Evolutionary conservation across 1,140 invertebrate genomes (phyloP).

Genomic region (Gonioctena quinquepunctata): DNA sequence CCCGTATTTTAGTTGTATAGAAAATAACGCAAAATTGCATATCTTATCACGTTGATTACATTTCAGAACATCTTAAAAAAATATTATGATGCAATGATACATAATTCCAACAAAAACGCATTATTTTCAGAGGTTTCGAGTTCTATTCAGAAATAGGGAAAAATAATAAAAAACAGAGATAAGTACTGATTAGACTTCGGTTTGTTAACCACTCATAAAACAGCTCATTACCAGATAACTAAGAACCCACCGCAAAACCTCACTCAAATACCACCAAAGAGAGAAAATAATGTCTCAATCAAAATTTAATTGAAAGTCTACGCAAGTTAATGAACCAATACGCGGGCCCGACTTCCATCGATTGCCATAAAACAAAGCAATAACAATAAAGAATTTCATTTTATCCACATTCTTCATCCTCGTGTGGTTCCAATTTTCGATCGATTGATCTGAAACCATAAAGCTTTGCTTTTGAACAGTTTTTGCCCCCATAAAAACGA

Average conservation of each 20-base stretch:
- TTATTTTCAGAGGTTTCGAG: too few relatives aligned
- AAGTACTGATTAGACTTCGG: too few relatives aligned
- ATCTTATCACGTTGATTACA: too few relatives aligned
- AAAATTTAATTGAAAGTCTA: slow-evolving; percentile 8
- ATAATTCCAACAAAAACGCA: too few relatives aligned
- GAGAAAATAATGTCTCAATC: neutral
- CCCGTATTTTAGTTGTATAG: too few relatives aligned
- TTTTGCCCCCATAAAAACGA: neutral
- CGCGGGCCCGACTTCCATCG: neutral
- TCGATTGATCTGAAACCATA: neutral
- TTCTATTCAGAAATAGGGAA: too few relatives aligned
- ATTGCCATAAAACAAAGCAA: neutral
- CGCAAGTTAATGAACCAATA: slow-evolving; percentile 8
- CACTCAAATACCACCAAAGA: neutral
- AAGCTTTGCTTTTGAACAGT: neutral
- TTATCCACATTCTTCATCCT: slow-evolving; percentile 23
- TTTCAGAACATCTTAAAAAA: too few relatives aligned
- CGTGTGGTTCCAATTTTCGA: neutral
- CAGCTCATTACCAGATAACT: too few relatives aligned
- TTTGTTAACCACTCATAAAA: too few relatives aligned
- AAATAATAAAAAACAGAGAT: too few relatives aligned
- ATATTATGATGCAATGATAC: too few relatives aligned
- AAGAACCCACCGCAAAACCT: neutral
- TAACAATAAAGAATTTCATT: slow-evolving; percentile 18
- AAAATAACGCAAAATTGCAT: too few relatives aligned